Evolutionary conservation across 2,113 vertebrate genomes (phyloP).

Genomic region (Phaethon lepturus): DNA sequence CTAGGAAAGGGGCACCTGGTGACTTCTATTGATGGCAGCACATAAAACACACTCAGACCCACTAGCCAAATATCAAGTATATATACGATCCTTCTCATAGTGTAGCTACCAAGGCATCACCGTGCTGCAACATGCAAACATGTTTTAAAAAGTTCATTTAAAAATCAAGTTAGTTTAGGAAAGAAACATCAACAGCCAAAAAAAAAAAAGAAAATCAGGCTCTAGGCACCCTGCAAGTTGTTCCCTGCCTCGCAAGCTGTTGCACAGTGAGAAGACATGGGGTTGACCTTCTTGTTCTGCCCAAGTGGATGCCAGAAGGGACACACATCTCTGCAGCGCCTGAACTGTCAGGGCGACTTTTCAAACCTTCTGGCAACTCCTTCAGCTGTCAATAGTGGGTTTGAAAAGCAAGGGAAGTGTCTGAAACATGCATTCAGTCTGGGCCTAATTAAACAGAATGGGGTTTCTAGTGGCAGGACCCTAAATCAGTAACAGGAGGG

Average conservation of each 20-base stretch:
- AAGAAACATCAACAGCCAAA: rapidly evolving
- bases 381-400: rapidly evolving
- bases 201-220: rapidly evolving
- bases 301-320: background rate
- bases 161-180: background rate
- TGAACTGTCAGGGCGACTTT: background rate
- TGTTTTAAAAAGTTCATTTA: background rate
- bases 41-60: background rate
- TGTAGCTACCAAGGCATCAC: rapidly evolving
- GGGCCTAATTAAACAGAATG: rapidly evolving
- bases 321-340: background rate
- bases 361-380: background rate
- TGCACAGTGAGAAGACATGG: rapidly evolving
- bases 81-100: rapidly evolving
- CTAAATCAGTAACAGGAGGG: background rate
- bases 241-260: background rate
- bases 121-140: rapidly evolving
- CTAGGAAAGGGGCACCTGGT: background rate
- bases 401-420: background rate
- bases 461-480: background rate
- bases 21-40: background rate
- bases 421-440: rapidly evolving
- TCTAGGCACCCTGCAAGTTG: background rate
- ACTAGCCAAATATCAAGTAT: rapidly evolving
- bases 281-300: background rate